A percentile compares a stretch with the other conserved stretches of the same genome.
These are phyloP conservation scores for Zygogramma bicolorata DNA, from an alignment of 2,888 invertebrate species.

Conservation along the genomic window DNA sequence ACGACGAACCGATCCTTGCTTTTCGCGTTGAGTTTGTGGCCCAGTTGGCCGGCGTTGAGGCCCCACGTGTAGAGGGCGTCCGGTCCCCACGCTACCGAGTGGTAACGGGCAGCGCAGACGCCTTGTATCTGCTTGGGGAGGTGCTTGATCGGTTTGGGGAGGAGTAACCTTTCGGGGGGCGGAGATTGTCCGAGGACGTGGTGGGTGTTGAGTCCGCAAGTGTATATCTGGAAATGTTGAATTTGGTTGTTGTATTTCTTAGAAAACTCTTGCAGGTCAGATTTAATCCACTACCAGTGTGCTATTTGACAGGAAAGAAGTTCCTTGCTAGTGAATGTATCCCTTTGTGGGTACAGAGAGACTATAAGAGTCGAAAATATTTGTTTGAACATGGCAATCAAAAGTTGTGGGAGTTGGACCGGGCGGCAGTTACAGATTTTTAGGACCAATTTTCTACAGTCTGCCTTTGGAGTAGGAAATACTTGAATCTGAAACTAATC, in stretches of 20 bases:
- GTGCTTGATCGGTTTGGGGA: conserved; percentile 65
- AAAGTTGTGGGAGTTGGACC: no score
- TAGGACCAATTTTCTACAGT: no score
- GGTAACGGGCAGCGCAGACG: conserved; percentile 77
- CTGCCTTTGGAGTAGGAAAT: no score
- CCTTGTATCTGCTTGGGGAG: conserved; percentile 64
- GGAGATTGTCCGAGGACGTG: conserved; percentile 75
- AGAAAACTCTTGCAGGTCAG: no score
- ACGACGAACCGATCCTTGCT: conserved; percentile 63
- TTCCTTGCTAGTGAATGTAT: no score
- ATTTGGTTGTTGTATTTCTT: background rate
- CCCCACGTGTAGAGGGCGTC: conserved; percentile 83
- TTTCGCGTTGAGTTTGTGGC: conserved; percentile 70
- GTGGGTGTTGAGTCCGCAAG: conserved; percentile 75
- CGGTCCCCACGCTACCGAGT: conserved; percentile 77
- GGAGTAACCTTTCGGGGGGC: conserved; percentile 66
- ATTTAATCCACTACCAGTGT: no score
- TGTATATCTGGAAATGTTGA: conserved; percentile 69
- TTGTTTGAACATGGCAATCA: no score
- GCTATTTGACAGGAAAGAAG: no score
- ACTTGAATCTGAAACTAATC: no score
- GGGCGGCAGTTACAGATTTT: no score
- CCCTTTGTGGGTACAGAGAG: no score
- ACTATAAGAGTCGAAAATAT: no score
- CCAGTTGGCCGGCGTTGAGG: conserved; percentile 85